Evolutionary conservation across 2,797 vertebrate species (phyloP).

Genomic region (Pteropus rufus): DNA sequence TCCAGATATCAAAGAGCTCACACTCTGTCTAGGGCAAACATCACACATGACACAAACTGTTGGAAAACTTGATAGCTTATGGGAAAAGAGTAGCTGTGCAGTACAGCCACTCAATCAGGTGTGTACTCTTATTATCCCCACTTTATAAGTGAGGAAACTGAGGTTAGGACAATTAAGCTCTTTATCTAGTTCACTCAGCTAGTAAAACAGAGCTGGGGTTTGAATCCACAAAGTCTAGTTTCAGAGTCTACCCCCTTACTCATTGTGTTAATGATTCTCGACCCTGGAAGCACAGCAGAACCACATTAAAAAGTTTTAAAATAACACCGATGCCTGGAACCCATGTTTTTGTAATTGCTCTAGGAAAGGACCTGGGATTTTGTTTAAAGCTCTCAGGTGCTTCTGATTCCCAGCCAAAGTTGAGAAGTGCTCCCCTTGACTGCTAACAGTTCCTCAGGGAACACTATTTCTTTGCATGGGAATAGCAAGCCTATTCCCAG

Average conservation of each 20-base stretch:
- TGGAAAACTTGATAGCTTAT: background rate
- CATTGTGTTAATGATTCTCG: background rate
- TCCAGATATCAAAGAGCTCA: background rate
- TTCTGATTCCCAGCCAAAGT: background rate
- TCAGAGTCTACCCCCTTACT: background rate
- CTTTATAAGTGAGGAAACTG: background rate
- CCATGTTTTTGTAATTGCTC: background rate
- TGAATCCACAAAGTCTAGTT: background rate
- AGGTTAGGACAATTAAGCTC: background rate
- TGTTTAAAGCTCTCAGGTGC: background rate
- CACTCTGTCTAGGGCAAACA: background rate
- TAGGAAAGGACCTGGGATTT: background rate
- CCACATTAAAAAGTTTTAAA: background rate
- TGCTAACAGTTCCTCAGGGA: background rate
- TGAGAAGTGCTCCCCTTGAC: background rate
- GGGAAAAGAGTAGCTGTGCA: background rate
- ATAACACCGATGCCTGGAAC: background rate
- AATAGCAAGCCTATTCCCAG: background rate
- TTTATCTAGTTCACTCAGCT: background rate
- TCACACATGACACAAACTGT: background rate
- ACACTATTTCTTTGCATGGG: background rate
- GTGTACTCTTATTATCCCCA: background rate
- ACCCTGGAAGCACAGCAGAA: background rate
- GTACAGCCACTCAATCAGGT: background rate
- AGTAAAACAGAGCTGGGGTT: background rate